Evolutionary conservation across 2,888 invertebrate species (phyloP).

Genomic region (Ischnus inquisitorius): DNA sequence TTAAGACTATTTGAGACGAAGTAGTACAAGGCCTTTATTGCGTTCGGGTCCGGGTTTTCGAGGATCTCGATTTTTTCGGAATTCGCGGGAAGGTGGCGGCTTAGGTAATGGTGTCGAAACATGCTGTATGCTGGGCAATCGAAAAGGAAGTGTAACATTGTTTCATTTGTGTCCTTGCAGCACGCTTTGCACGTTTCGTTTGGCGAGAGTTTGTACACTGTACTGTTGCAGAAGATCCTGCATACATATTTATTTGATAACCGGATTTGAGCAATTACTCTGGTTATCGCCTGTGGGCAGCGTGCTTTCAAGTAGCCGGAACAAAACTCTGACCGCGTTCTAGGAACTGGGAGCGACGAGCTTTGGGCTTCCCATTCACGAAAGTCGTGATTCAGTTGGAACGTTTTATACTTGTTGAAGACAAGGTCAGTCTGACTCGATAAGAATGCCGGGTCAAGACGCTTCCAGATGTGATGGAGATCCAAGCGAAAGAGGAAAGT

Average conservation of each 20-base stretch:
- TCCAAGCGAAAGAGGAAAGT: neutral
- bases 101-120: neutral
- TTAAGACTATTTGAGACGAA: neutral
- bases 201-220: neutral
- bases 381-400: neutral
- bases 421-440: neutral
- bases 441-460: neutral
- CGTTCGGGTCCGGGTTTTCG: neutral
- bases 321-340: too few relatives aligned
- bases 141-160: neutral
- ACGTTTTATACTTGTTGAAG: neutral
- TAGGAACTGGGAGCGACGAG: too few relatives aligned
- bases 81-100: neutral
- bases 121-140: neutral
- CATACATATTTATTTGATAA: constrained; percentile 4
- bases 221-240: neutral
- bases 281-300: neutral
- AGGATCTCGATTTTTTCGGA: neutral
- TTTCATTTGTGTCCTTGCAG: neutral
- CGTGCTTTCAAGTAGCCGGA: too few relatives aligned
- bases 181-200: neutral
- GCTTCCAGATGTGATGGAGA: neutral
- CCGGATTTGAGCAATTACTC: neutral
- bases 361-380: neutral
- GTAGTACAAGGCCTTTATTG: neutral